Evolutionary conservation across 2,888 invertebrate species (phyloP).

Genomic region (Listrodromus nycthemerus): DNA sequence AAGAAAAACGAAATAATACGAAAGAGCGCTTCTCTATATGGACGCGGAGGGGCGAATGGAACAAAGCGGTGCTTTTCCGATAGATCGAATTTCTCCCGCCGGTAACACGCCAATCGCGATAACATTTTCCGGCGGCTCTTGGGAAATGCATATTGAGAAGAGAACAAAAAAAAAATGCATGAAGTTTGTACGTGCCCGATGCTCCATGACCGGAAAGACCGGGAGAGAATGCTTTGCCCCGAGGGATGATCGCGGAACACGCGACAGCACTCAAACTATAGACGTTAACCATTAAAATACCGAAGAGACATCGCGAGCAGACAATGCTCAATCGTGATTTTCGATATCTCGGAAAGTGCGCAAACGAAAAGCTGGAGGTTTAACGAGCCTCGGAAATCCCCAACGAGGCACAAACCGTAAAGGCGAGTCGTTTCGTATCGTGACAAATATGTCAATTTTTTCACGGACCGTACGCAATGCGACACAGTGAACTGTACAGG

Average conservation of each 20-base stretch:
- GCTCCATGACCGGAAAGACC: conserved; percentile 25
- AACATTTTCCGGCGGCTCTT: conserved; percentile 54
- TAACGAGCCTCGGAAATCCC: neutral
- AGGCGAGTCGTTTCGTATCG: neutral
- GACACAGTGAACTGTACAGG: neutral
- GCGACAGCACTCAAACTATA: conserved; percentile 20
- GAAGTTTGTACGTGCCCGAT: conserved; percentile 9
- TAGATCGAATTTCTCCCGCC: conserved; percentile 49
- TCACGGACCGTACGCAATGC: neutral
- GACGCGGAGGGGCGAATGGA: conserved; percentile 43
- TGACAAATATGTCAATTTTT: neutral
- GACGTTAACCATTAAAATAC: conserved; percentile 39
- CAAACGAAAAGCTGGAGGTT: neutral
- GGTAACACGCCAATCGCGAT: conserved; percentile 53
- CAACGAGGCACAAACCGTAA: neutral
- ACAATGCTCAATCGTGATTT: neutral
- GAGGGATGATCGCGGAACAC: conserved; percentile 33
- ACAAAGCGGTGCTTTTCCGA: conserved; percentile 45
- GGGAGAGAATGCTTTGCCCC: conserved; percentile 39
- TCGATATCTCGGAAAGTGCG: conserved; percentile 4
- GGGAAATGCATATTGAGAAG: conserved; percentile 53
- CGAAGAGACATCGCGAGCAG: conserved; percentile 9
- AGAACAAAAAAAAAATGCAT: conserved; percentile 18
- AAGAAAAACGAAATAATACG: conserved; percentile 50
- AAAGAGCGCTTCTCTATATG: conserved; percentile 47